Conservation (phyloP, 2,888 invertebrate species). For the Sepioteuthis lessoniana region DNA sequence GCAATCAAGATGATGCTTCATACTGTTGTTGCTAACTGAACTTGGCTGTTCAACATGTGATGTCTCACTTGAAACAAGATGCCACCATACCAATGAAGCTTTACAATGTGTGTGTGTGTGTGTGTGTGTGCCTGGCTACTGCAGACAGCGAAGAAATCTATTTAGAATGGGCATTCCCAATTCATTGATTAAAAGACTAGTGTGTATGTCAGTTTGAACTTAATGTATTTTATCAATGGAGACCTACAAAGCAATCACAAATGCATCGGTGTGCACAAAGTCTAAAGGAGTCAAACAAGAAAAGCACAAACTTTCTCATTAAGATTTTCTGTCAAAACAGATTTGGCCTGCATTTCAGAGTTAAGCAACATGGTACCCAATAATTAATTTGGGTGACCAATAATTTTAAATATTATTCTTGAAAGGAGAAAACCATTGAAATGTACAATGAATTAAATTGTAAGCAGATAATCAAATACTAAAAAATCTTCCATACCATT, state of each 20-base stretch:
- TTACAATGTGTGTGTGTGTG: neutral
- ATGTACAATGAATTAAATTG: too few species aligned
- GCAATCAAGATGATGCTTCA: neutral
- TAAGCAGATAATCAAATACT: too few species aligned
- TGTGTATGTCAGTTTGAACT: neutral
- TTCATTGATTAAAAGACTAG: neutral
- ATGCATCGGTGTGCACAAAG: neutral
- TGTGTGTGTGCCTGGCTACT: constrained; percentile 33
- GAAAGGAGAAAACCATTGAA: too few species aligned
- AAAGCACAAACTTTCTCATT: neutral
- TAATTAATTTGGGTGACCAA: too few species aligned
- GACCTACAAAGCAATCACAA: neutral
- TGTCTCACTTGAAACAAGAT: neutral
- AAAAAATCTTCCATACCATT: too few species aligned
- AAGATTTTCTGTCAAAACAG: too few species aligned
- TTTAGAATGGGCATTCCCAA: constrained; percentile 14
- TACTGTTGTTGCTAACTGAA: neutral
- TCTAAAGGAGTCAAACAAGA: neutral
- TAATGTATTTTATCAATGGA: neutral
- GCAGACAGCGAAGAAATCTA: neutral
- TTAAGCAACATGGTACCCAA: neutral
- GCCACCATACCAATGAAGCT: neutral
- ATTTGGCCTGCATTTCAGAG: neutral
- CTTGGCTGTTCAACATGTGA: neutral
- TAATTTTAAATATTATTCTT: too few species aligned